phyloP scores from a whole-genome alignment of 2,113 vertebrate species.

The Ranitomeya imitator region DNA sequence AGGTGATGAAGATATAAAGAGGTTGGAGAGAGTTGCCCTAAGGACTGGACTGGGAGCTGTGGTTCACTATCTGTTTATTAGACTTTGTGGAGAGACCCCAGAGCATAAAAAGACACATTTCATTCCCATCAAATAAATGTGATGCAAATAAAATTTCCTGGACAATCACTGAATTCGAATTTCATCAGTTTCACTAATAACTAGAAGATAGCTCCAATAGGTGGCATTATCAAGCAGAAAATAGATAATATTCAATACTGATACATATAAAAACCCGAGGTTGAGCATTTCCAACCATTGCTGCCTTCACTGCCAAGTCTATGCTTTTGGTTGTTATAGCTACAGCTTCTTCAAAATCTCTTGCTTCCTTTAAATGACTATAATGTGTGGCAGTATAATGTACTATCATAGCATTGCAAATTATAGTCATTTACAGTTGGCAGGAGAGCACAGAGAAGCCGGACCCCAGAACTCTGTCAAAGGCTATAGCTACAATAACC shows the following conservation, averaged over 20 bases:
- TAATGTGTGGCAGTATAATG: conserved; percentile 3
- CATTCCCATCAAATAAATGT: no score
- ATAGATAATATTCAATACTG: background rate
- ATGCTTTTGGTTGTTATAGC: background rate
- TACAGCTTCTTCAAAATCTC: conserved; percentile 12
- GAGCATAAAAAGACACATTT: no score
- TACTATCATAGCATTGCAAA: conserved; percentile 1
- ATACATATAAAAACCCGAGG: background rate
- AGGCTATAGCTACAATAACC: conserved; percentile 10
- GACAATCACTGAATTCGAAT: no score
- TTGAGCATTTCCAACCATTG: background rate
- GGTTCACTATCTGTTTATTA: no score
- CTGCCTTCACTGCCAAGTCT: background rate
- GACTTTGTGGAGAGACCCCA: no score
- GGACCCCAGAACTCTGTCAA: background rate
- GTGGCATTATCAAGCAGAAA: no score
- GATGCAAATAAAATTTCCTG: no score
- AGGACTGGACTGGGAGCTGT: no score
- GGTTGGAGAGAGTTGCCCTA: no score
- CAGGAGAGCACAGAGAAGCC: background rate
- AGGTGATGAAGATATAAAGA: no score
- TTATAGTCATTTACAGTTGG: conserved; percentile 15
- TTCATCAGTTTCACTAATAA: no score
- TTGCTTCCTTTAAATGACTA: conserved; percentile 9
- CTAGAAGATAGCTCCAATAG: no score